Conservation (phyloP, 2,888 invertebrate genomes). For the Linnaemya tessellans region DNA sequence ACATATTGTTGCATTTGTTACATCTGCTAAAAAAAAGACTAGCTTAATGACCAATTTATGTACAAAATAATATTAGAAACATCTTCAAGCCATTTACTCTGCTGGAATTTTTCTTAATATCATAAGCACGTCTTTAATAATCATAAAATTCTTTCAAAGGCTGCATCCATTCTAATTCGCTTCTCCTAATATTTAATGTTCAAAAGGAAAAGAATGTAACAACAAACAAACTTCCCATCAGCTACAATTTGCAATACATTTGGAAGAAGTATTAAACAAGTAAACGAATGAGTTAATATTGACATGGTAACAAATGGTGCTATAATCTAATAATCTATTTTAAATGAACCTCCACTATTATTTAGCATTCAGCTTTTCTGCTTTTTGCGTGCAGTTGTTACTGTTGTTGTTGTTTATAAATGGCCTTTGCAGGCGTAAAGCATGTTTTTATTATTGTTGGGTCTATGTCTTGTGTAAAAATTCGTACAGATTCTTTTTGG, state of each 20-base stretch:
- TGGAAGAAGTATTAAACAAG: constrained; percentile 26
- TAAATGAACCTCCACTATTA: constrained; percentile 46
- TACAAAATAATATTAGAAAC: too few species aligned
- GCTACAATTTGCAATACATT: constrained; percentile 35
- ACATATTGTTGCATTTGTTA: too few species aligned
- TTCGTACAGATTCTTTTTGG: background rate
- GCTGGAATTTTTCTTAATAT: background rate
- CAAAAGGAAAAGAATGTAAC: background rate
- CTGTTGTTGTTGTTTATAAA: constrained; percentile 23
- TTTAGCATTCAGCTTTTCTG: constrained; percentile 26
- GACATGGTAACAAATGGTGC: constrained; percentile 57
- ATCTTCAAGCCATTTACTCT: too few species aligned
- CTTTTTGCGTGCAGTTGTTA: background rate
- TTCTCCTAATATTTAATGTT: background rate
- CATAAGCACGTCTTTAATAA: background rate
- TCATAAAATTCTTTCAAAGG: background rate
- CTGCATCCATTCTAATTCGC: background rate
- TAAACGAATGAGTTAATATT: constrained; percentile 32
- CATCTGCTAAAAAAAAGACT: too few species aligned
- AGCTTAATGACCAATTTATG: too few species aligned
- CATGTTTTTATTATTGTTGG: constrained; percentile 28
- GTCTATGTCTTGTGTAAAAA: constrained; percentile 16
- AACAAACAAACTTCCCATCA: background rate
- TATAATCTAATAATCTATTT: constrained; percentile 60
- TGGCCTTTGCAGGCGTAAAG: constrained; percentile 32